Evolutionary conservation across 1,140 invertebrate genomes (phyloP), one percentile per base, ranked within the genome.

Genomic region (Drosophila guanche): DNA sequence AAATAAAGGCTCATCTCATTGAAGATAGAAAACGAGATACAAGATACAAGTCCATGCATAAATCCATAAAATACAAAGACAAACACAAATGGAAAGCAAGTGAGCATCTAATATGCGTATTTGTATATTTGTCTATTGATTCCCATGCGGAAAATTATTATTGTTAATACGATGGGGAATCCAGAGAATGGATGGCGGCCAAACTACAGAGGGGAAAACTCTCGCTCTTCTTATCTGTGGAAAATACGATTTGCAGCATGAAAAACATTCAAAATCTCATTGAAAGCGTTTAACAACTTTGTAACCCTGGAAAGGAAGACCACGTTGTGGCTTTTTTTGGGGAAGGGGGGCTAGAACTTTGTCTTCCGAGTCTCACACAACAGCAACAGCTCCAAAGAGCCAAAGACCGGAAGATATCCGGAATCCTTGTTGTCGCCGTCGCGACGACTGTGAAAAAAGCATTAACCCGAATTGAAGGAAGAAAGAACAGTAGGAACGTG

Each of bases 241-340:
- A 12, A 78, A 76, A 85, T 59, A 67, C 79, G 57, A 86, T 84
- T 85, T 85, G 78, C 81, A 88, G 75, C 79, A 79, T 51, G 66
- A 72, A 69, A 69, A 83, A 76, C 83, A 88, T 88, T 88, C 84
- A 89, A 88, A 88, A 88, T 79, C 84, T 72, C 83, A 88, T 88
- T 88, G 83, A 83, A 60, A 89, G 52, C 84, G 60, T 88, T 88
- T 88, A 88, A 88, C 84, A 88, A 83, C 67, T 79, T 83, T 86
- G 60, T 67, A 53, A 59, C 51, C 25, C 29, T 10, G 29, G 33
- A 51, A 42, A 20, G 47, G 42, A 27, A 27, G 22, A 29, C 22
- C 29, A 48, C 29, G 57, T 62, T 37, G 37, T 56, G 41, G 45
- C 43, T 46, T 46, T 20, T 20, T 20, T 20, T 20, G 16, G 16